Conservation (phyloP, 37 sponge, comb jelly and placozoan genomes). For the Axinella damicornis region DNA sequence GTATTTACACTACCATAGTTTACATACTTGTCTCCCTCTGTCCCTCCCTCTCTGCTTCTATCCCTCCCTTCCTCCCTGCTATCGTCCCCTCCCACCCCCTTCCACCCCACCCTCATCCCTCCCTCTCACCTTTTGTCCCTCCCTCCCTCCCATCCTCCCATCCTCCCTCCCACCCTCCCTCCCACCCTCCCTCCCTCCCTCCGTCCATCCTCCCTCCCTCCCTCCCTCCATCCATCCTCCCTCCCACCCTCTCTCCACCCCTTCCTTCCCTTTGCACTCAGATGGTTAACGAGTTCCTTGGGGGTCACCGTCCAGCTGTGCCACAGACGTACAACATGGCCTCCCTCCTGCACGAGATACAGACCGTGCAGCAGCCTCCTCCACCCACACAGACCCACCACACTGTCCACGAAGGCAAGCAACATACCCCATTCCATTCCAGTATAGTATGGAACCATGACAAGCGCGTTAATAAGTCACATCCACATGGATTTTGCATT, state of each 20-base stretch:
- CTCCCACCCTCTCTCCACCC: background rate
- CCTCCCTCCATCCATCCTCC: background rate
- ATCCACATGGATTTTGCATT: no score
- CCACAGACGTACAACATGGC: constrained; percentile 80
- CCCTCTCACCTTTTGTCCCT: no score
- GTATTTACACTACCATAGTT: no score
- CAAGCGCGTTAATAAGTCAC: no score
- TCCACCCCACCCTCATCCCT: background rate
- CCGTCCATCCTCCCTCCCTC: background rate
- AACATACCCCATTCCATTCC: background rate
- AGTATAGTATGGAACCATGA: no score
- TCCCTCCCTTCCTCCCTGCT: no score
- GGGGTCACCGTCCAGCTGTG: constrained; percentile 28
- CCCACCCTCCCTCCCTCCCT: background rate
- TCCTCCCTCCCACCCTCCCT: no score
- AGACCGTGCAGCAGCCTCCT: constrained; percentile 20
- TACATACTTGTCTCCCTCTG: no score
- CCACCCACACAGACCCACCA: constrained; percentile 19
- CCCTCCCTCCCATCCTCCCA: no score
- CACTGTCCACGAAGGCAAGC: background rate
- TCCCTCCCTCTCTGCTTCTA: no score
- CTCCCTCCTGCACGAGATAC: constrained; percentile 50
- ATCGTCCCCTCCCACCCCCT: background rate
- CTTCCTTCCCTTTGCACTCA: constrained; percentile 1
- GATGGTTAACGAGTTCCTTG: constrained; percentile 77